Evolutionary conservation across 2,888 invertebrate genomes (phyloP).

Genomic region (Pogonocherus hispidulus): DNA sequence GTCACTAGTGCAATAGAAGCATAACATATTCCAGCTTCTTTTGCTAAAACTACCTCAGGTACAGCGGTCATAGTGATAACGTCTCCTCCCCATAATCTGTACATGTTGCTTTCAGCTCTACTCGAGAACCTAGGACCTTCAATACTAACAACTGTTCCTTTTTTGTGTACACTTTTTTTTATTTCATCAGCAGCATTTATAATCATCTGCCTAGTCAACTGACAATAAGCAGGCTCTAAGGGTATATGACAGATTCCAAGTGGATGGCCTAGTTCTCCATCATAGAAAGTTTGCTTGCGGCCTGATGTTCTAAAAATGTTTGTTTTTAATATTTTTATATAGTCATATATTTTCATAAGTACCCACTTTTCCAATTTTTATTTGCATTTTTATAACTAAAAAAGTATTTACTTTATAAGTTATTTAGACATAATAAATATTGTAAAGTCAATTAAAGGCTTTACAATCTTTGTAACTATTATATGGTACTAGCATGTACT

Average conservation of each 20-base stretch:
- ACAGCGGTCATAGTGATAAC: slow-evolving; percentile 97
- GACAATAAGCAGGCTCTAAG: slow-evolving; percentile 92
- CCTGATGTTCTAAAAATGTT: slow-evolving; percentile 72
- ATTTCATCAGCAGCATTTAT: slow-evolving; percentile 76
- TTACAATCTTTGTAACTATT: too few relatives aligned
- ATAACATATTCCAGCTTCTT: slow-evolving; percentile 94
- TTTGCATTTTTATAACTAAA: too few relatives aligned
- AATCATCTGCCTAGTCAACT: slow-evolving; percentile 78
- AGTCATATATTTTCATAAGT: too few relatives aligned
- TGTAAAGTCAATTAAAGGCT: too few relatives aligned
- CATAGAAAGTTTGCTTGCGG: slow-evolving; percentile 87
- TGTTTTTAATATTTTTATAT: too few relatives aligned
- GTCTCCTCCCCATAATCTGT: slow-evolving; percentile 89
- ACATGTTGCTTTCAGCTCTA: slow-evolving; percentile 91
- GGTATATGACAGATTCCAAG: slow-evolving; percentile 93
- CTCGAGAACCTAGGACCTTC: slow-evolving; percentile 95
- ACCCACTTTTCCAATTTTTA: too few relatives aligned
- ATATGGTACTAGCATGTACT: too few relatives aligned
- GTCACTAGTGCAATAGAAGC: slow-evolving; percentile 94
- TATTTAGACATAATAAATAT: too few relatives aligned
- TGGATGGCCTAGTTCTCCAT: slow-evolving; percentile 75
- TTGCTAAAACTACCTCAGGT: slow-evolving; percentile 95
- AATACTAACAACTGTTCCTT: slow-evolving; percentile 84
- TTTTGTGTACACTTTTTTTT: slow-evolving; percentile 71
- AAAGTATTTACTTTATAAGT: too few relatives aligned